These are phyloP conservation scores for Bacillus rossius DNA, from an alignment of 1,140 invertebrate genomes.

Conservation along the genomic window DNA sequence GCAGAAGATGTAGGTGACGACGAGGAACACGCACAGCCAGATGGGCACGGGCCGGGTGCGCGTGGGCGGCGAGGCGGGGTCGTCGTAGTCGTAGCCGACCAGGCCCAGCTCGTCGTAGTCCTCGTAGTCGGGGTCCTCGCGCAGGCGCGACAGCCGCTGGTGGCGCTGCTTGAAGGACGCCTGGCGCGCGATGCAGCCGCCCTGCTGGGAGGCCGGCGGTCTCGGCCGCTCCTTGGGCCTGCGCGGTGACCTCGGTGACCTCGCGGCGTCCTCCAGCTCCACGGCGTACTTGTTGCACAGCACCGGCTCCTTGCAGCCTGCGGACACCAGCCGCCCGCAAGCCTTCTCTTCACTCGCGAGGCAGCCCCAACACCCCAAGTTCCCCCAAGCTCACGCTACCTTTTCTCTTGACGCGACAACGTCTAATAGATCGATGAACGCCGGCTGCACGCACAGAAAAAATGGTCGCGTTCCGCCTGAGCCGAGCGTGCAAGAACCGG, in stretches of 20 bases:
- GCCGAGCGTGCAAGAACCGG: no score
- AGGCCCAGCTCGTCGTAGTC: constrained; percentile 43
- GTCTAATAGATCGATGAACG: no score
- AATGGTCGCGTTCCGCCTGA: no score
- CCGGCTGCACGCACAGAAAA: no score
- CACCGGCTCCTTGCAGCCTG: constrained; percentile 49
- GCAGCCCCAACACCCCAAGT: no score
- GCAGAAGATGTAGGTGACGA: constrained; percentile 82
- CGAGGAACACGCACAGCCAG: constrained; percentile 84
- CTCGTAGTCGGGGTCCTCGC: constrained; percentile 39
- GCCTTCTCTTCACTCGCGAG: no score
- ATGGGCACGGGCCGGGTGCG: constrained; percentile 75
- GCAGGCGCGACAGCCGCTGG: constrained; percentile 16
- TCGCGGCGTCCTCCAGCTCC: constrained; percentile 44
- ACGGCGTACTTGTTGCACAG: constrained; percentile 65
- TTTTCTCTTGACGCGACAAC: no score
- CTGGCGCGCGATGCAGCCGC: constrained; percentile 28
- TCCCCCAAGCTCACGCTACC: no score
- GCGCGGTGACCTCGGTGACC: neutral
- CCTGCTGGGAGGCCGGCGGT: constrained; percentile 1
- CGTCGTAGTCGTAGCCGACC: constrained; percentile 39
- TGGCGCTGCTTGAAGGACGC: constrained; percentile 26
- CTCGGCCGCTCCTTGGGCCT: neutral
- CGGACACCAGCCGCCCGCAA: no score
- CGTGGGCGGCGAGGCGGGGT: constrained; percentile 22